Conservation (phyloP, 2,797 vertebrate genomes). For the Gallinago stenura region DNA sequence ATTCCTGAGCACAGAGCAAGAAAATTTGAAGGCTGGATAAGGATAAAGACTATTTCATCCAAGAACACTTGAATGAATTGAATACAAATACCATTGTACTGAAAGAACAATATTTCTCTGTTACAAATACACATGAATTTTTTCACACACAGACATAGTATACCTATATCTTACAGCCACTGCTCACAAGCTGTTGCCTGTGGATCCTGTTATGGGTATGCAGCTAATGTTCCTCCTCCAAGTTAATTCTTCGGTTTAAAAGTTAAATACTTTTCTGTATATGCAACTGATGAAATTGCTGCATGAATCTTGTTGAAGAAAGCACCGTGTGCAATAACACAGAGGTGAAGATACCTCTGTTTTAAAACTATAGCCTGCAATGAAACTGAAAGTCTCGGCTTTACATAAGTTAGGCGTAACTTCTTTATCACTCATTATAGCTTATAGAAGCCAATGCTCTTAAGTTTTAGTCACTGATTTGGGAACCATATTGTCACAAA, state of each 20-base stretch:
- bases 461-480: neutral
- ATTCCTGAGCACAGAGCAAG: neutral
- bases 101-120: neutral
- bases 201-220: neutral
- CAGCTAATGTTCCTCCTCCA: neutral
- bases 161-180: neutral
- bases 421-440: neutral
- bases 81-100: neutral
- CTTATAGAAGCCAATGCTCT: neutral
- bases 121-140: neutral
- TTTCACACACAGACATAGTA: neutral
- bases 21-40: neutral
- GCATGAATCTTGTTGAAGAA: neutral
- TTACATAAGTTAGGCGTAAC: accelerated
- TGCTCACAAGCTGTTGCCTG: neutral
- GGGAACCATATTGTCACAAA: neutral
- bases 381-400: neutral
- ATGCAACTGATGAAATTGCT: neutral
- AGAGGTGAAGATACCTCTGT: neutral
- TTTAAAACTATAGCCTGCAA: neutral
- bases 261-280: neutral
- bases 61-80: neutral
- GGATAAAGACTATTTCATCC: neutral
- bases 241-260: neutral
- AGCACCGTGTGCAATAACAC: neutral